phyloP scores from a whole-genome alignment of 2,797 vertebrate species.

The Enteromius afrohamiltoni region DNA sequence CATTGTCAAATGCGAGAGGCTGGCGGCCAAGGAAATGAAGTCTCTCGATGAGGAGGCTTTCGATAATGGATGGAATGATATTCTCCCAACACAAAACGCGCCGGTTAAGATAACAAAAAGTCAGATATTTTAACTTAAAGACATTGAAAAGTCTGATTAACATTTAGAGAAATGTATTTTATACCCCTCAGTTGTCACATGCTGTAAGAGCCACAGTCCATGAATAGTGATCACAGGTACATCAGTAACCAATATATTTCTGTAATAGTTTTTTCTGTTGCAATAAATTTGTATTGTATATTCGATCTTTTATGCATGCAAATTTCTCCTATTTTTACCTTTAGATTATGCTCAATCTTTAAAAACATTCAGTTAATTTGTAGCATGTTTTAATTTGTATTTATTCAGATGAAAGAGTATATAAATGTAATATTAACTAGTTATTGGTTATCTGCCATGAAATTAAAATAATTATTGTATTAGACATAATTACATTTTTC shows the following conservation, averaged over 20 bases:
- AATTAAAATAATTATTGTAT: neutral
- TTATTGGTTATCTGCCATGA: neutral
- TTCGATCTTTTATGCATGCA: neutral
- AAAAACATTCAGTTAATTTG: neutral
- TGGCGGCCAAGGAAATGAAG: conserved; percentile 43
- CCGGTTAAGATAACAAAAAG: neutral
- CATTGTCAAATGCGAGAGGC: conserved; percentile 53
- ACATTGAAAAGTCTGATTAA: neutral
- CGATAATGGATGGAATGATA: neutral
- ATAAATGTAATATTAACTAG: neutral
- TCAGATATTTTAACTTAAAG: neutral
- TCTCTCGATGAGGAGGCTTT: conserved; percentile 19
- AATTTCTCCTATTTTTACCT: neutral
- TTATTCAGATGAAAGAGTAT: neutral
- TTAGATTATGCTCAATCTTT: neutral
- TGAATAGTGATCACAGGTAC: neutral
- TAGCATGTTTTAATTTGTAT: neutral
- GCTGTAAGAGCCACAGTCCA: neutral
- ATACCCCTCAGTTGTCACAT: neutral
- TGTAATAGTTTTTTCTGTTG: neutral
- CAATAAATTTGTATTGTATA: neutral
- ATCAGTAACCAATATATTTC: neutral
- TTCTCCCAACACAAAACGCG: neutral
- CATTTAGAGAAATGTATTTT: neutral
- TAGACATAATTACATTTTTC: neutral